Evolutionary conservation across 2,113 vertebrate genomes (phyloP).

Genomic region (Mustelus asterias): DNA sequence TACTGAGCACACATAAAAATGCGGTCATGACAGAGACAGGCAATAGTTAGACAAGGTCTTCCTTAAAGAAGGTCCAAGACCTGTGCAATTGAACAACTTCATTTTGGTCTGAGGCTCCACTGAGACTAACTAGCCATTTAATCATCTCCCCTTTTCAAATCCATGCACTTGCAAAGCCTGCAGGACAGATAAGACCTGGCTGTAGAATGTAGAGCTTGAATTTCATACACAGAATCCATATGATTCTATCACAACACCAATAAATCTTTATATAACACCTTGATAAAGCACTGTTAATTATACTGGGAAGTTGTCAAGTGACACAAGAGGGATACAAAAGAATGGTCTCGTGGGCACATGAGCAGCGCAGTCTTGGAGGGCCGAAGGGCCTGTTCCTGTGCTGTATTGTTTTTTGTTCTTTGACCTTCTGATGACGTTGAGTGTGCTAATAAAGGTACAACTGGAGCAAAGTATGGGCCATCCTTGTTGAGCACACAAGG

Average conservation of each 20-base stretch:
- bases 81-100: not conserved
- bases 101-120: not conserved
- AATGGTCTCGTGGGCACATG: no score
- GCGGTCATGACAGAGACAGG: not conserved
- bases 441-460: not conserved
- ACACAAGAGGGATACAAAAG: no score
- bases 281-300: not conserved
- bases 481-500: not conserved
- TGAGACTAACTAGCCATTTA: not conserved
- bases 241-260: not conserved
- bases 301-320: no score
- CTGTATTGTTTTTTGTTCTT: no score
- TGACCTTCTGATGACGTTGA: not conserved
- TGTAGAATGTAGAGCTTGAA: not conserved
- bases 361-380: no score
- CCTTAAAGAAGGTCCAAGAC: not conserved
- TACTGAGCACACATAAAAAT: not conserved
- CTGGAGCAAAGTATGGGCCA: not conserved
- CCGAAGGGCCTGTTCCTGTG: no score
- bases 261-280: not conserved
- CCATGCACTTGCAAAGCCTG: not conserved
- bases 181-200: not conserved
- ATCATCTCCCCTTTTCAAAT: not conserved
- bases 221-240: not conserved
- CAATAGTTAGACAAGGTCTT: not conserved